Base-by-base conservation (phyloP, 2,113 vertebrate genomes). In the Girardinichthys multiradiatus region DNA sequence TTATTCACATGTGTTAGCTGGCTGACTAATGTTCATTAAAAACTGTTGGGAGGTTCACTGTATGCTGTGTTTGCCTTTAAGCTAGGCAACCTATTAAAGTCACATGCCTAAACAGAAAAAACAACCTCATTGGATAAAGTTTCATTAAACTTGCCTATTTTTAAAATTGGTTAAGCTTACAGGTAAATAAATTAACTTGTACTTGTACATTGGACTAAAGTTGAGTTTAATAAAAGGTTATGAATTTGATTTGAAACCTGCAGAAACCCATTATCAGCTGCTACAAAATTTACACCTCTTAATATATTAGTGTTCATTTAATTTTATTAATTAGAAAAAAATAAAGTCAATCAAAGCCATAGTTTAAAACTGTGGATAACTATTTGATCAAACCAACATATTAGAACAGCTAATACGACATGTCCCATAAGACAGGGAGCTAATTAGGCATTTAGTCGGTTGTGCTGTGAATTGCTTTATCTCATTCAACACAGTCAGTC, bases 401-500 rank as follows among this genome's bases (percentile, higher is more conserved):
- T 63, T 64, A 64, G 70, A 31, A 51, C 29, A n/a, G 37, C 29
- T 17, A 14, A 64, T 76, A 54, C 9, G 31, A 66, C 35, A 30
- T 78, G 81, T 86, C 80, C 70, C 73, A 51, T 59, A 58, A 68
- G 64, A 87, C 58, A 79, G 11, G 5, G 13, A 7, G 39, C 66
- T 79, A 82, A 88, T 90, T 68, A 77, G 72, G 27, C 67, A 64
- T 84, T 80, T 78, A 75, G 58, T 72, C 76, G 21, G n/a, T 30
- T 48, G 54, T 37, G 24, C 57, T 64, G 54, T 35, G 57, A 65
- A 81, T 70, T 70, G 14, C 27, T 77, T 77, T 58, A 83, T 88
- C 74, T 66, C 64, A 82, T 86, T 82, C 80, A 84, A 71, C 62
- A 77, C 80, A 88, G 79, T 73, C 68, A 84, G 35, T 39, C 33